phyloP scores from a whole-genome alignment of 2,113 vertebrate species.

The Sapajus apella region DNA sequence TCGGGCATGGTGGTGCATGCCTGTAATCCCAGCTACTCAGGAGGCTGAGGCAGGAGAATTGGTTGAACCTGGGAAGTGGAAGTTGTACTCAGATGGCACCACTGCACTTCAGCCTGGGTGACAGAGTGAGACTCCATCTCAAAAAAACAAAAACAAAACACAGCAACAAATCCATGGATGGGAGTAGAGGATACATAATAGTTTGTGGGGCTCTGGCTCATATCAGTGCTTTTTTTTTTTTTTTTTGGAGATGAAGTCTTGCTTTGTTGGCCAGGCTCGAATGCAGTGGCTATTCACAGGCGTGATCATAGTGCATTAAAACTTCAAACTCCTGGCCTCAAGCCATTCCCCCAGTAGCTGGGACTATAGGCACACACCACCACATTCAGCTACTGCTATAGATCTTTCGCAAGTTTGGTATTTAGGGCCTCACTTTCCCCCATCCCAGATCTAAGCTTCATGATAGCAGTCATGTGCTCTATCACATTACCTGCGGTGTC shows the following conservation, averaged over 20 bases:
- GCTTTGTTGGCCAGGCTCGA: background rate
- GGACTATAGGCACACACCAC: background rate
- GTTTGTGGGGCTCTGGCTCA: background rate
- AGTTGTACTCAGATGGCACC: no score
- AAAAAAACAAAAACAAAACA: no score
- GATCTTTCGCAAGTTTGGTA: background rate
- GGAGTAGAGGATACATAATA: background rate
- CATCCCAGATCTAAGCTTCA: background rate
- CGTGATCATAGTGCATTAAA: background rate
- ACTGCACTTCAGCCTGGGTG: no score
- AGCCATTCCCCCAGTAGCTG: background rate
- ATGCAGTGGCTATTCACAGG: background rate
- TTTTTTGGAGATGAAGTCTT: background rate
- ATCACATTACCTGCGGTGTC: background rate
- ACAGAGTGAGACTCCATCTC: no score
- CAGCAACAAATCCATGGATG: no score
- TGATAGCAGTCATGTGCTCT: background rate
- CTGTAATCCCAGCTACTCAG: no score
- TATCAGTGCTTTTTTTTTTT: background rate
- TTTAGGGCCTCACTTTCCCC: background rate
- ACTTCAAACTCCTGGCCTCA: background rate
- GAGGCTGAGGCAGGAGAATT: no score
- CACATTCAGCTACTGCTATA: background rate
- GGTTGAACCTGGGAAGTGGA: no score
- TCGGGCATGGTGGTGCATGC: no score